Conservation (phyloP, 1,140 invertebrate genomes). For the Tetramorium parvispinum region DNA sequence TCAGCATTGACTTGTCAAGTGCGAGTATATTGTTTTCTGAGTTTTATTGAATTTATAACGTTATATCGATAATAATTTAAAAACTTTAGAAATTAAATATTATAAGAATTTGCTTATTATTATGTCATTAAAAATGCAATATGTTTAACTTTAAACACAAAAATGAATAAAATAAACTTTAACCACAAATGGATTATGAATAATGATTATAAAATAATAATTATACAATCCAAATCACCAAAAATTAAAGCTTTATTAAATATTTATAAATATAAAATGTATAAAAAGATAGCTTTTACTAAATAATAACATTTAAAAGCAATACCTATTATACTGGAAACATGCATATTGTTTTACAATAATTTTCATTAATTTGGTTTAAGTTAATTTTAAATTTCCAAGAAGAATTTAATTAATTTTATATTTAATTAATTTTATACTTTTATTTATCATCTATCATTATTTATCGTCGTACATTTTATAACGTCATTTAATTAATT, state of each 20-base stretch:
- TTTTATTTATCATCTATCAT: too few relatives aligned
- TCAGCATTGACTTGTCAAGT: background rate
- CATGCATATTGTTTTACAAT: background rate
- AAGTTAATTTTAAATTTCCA: slow-evolving; percentile 1
- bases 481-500: background rate
- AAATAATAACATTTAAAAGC: background rate
- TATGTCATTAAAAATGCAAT: background rate
- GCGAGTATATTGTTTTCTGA: background rate
- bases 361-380: background rate
- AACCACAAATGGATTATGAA: too few relatives aligned
- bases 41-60: background rate
- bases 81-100: background rate
- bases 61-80: background rate
- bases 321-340: background rate
- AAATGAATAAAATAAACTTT: too few relatives aligned
- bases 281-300: background rate
- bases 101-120: background rate
- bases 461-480: too few relatives aligned
- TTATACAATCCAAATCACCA: background rate
- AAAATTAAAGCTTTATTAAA: background rate
- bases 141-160: background rate
- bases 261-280: background rate
- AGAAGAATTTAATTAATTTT: background rate
- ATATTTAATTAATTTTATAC: background rate
- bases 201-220: too few relatives aligned